These are phyloP conservation scores for Centropyge bicolor DNA, from an alignment of 2,797 vertebrate species.

Conservation along the genomic window DNA sequence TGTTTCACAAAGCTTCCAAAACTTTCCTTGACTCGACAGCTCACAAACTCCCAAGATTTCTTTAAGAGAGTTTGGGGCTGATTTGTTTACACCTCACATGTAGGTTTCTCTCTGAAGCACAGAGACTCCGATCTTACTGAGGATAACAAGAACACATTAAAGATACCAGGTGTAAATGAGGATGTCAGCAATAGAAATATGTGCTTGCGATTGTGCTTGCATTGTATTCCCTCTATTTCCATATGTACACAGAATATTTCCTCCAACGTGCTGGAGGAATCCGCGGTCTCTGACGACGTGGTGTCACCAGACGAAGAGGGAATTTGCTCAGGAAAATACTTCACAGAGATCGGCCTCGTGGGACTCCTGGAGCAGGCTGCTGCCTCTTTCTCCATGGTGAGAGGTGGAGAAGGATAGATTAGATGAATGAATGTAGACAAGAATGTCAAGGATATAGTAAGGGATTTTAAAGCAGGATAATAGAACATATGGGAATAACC, in stretches of 20 bases:
- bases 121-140: no score
- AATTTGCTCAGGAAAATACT: slow-evolving; percentile 99
- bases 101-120: no score
- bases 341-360: slow-evolving; percentile 97
- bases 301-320: slow-evolving; percentile 99
- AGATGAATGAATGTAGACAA: background rate
- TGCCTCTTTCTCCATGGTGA: slow-evolving; percentile 97
- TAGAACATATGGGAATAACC: background rate
- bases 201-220: background rate
- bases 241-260: slow-evolving; percentile 91
- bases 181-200: background rate
- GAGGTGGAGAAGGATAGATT: slow-evolving; percentile 13
- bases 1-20: no score
- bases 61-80: no score
- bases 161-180: background rate
- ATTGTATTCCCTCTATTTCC: background rate
- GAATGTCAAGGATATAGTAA: background rate
- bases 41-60: no score
- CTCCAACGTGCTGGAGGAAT: slow-evolving; percentile 98
- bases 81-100: no score
- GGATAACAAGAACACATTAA: no score
- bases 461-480: background rate
- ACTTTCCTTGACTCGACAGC: no score
- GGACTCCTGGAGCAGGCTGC: slow-evolving; percentile 97
- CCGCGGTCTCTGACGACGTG: slow-evolving; percentile 97